Conservation (phyloP, 1,140 invertebrate species). For the Heliconius eleuchia region DNA sequence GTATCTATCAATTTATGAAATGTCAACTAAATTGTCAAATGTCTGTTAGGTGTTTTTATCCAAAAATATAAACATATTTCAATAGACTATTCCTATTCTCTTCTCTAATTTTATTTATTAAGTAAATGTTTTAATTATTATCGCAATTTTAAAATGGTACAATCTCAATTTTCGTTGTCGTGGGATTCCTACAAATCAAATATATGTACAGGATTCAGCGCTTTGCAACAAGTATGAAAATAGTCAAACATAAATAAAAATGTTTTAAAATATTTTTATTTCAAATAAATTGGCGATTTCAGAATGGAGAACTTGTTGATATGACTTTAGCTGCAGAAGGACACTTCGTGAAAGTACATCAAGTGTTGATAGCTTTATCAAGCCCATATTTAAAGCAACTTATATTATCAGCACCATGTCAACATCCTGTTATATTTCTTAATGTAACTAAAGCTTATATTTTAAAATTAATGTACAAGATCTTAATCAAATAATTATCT, state of each 20-base stretch:
- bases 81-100: too few species aligned
- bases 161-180: slow-evolving; percentile 60
- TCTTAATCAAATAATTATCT: neutral
- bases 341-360: slow-evolving; percentile 88
- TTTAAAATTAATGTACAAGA: neutral
- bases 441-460: slow-evolving; percentile 59
- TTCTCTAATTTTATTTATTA: too few species aligned
- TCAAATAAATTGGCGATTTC: slow-evolving; percentile 36
- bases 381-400: slow-evolving; percentile 89
- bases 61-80: too few species aligned
- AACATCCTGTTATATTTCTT: slow-evolving; percentile 89
- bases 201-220: slow-evolving; percentile 64
- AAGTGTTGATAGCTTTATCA: slow-evolving; percentile 88
- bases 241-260: neutral
- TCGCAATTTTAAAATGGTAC: slow-evolving; percentile 49
- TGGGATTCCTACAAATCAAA: slow-evolving; percentile 68
- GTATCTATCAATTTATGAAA: too few species aligned
- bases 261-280: slow-evolving; percentile 10
- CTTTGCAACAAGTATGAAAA: slow-evolving; percentile 63
- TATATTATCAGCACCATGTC: slow-evolving; percentile 88
- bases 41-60: too few species aligned
- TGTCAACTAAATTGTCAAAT: too few species aligned
- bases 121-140: neutral
- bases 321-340: slow-evolving; percentile 91
- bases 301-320: slow-evolving; percentile 88